Conservation (phyloP, 2,888 invertebrate species). For the Fragum sueziense region DNA sequence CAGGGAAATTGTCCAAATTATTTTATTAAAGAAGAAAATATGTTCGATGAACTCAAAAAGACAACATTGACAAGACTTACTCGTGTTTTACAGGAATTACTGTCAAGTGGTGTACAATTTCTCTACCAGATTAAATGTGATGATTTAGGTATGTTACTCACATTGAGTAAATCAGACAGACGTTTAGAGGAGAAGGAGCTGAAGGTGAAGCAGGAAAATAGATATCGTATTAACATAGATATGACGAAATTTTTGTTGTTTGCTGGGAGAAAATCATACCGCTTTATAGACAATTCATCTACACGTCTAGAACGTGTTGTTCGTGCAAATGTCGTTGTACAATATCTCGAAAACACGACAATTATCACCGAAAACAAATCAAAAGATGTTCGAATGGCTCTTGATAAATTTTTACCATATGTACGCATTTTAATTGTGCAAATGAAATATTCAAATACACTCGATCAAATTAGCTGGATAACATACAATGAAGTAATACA, state of each 20-base stretch:
- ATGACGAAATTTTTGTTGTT: background rate
- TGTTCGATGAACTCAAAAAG: background rate
- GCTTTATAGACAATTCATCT: background rate
- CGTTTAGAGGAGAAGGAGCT: background rate
- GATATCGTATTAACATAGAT: background rate
- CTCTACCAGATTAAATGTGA: constrained; percentile 4
- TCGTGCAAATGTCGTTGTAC: background rate
- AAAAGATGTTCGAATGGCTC: background rate
- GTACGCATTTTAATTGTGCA: background rate
- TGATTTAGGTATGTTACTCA: background rate
- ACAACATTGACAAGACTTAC: background rate
- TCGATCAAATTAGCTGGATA: background rate
- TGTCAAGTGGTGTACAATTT: background rate
- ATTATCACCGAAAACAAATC: background rate
- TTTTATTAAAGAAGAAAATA: constrained; percentile 22
- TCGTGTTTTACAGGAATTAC: background rate
- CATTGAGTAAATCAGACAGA: background rate
- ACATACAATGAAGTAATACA: background rate
- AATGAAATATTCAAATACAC: background rate
- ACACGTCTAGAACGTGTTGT: too few relatives aligned
- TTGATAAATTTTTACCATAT: background rate
- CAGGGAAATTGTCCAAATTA: constrained; percentile 15
- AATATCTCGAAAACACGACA: background rate
- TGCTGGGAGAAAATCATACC: background rate
- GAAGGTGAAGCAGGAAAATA: background rate